These are phyloP conservation scores for Etheostoma spectabile DNA, from an alignment of 2,113 vertebrate genomes.

Conservation along the genomic window DNA sequence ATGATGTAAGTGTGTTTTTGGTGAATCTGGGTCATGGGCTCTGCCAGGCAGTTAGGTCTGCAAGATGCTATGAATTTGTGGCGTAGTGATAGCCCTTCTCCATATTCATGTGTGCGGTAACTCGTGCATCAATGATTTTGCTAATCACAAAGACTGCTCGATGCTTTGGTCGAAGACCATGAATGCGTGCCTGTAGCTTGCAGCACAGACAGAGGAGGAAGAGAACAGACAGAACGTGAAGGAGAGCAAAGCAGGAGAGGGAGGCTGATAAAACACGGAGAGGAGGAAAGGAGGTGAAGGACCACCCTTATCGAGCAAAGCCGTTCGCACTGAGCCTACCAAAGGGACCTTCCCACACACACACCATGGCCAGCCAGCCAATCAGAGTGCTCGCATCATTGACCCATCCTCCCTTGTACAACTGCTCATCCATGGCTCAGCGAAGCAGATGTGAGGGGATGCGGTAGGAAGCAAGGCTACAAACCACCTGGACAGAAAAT, in stretches of 20 bases:
- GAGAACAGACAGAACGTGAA: conserved; percentile 25
- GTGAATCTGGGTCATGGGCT: conserved; percentile 44
- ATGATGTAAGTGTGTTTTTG: background rate
- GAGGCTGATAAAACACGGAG: conserved; percentile 46
- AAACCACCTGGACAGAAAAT: conserved; percentile 42
- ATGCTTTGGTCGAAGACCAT: conserved; percentile 26
- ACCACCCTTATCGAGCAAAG: conserved; percentile 71
- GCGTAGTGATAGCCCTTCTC: conserved; percentile 14
- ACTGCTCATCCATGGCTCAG: conserved; percentile 75
- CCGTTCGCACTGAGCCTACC: conserved; percentile 68
- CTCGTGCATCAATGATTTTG: conserved; percentile 28
- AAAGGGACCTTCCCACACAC: conserved; percentile 77
- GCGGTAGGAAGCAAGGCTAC: conserved; percentile 50
- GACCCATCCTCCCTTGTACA: conserved; percentile 77
- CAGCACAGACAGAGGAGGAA: conserved; percentile 31
- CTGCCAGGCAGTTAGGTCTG: conserved; percentile 18
- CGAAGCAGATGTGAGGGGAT: conserved; percentile 73
- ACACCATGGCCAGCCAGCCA: conserved; percentile 74
- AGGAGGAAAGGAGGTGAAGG: conserved; percentile 67
- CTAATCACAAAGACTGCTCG: conserved; percentile 26
- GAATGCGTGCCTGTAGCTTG: conserved; percentile 45
- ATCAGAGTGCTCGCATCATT: conserved; percentile 72
- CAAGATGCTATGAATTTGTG: conserved; percentile 29
- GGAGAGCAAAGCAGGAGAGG: conserved; percentile 26
- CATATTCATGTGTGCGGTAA: conserved; percentile 24